Base-by-base conservation (phyloP, 2,113 vertebrate species). In the Pangasianodon gigas region DNA sequence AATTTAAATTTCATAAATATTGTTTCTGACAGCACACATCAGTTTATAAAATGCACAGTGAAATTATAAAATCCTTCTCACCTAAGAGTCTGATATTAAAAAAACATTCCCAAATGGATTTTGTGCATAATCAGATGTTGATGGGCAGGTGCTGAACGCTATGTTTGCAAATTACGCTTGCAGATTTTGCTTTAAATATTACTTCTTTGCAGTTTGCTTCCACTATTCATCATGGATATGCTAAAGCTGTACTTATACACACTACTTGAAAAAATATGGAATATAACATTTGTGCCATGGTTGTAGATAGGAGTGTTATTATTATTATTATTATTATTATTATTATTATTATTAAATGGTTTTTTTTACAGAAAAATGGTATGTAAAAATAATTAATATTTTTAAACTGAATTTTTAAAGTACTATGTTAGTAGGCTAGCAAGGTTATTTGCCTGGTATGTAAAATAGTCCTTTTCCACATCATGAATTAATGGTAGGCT, bases 1-100 rank as follows among this genome's bases (percentile, higher is more conserved):
- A 65, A 88, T 83, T 71, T 83, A 83, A 69, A 88, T 88, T 84
- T 83, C 51, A 56, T 19, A 71, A 83, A 71, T 71, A 81, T 62
- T 81, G 60, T 54, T 29, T 82, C 87, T 88, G 77, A 67, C 46
- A 82, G n/a, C 56, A 67, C 24, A 62, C 58, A 26, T 86, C 58
- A 88, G 44, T 65, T 81, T 81, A 62, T 10, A 60, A 41, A 46
- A 87, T 51, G 54, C 24, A 87, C 74, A 81, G 8, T 48, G 32
- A 82, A 88, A 88, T 51, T 67, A n/a, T 44, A 87, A 87, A 77
- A 65, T 54, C 37, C 52, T 83, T 46, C 46, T 51, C 60, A 82
- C n/a, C 44, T 41, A 80, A 52, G 21, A 52, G 75, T 29, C 74
- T 88, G 75, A 24, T 82, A 54, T 69, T 82, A 41, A 88, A 82